Evolutionary conservation across 2,113 vertebrate genomes (phyloP), one percentile per base, ranked within the genome.

Genomic region (Holacanthus passer): DNA sequence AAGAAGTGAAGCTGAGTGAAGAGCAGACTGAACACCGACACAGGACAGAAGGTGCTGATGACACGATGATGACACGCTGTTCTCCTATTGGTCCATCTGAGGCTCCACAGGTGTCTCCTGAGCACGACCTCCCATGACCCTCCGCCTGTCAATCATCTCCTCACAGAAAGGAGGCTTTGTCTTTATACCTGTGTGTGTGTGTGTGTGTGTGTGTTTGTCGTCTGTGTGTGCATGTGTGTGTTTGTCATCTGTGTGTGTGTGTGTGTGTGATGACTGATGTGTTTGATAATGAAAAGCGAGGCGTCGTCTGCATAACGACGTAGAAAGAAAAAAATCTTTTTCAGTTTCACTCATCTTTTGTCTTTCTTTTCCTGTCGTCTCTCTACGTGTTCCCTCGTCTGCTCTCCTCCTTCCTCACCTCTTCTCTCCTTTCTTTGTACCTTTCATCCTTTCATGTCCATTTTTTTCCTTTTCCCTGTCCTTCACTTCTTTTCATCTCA

Each of bases 81-180:
- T 19, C 69, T 80, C 77, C 65, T 0, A 89, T 87, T 84, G 90
- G 92, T 77, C 82, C 64, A 77, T 24, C 13, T 22, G 56, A 53
- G 50, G 52, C 69, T 63, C 79, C 73, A 32, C 80, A 81, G 73
- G 74, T 90, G 77, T 81, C 87, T 77, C 62, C 58, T 74, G 73
- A 89, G 85, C 84, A 78, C 52, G 79, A 89, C 84, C 90, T 64
- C 47, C 67, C 65, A 8, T 62, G 81, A 85, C 89, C 88, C 67
- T 35, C 71, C 50, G 6, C 79, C 85, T 73, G 88, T 83, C 91
- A 76, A 72, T 80, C 84, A 78, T 66, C 68, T 77, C 71, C 50
- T 43, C 52, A 50, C 65, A 93, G 91, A 94, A 91, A 90, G 85
- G 53, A 58, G 55, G 58, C 88, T 76, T 91, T 93, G 88, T 93